These are phyloP conservation scores for Rhinophrynus dorsalis DNA, from an alignment of 2,797 vertebrate species.

Conservation along the genomic window DNA sequence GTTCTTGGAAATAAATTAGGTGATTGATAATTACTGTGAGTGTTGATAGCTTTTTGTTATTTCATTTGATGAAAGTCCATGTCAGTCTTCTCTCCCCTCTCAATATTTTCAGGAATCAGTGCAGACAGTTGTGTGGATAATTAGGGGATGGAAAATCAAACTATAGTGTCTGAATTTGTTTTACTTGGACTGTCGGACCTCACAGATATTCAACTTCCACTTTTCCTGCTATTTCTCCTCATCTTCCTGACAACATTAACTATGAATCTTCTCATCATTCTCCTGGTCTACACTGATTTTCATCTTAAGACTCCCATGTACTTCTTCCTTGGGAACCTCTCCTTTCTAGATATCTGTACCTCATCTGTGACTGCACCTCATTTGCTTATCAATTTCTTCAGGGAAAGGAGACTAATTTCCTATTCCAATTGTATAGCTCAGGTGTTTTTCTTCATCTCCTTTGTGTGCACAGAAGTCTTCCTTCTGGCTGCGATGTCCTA, in stretches of 20 bases:
- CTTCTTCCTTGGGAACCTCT: slow-evolving; percentile 49
- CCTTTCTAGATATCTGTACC: slow-evolving; percentile 51
- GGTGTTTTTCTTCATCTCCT: background rate
- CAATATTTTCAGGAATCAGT: too few relatives aligned
- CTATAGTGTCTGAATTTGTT: too few relatives aligned
- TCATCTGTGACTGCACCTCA: slow-evolving; percentile 38
- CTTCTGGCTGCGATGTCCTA: slow-evolving; percentile 56
- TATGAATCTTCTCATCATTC: slow-evolving; percentile 49
- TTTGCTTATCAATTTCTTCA: slow-evolving; percentile 46
- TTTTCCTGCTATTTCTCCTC: slow-evolving; percentile 42
- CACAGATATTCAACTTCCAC: background rate
- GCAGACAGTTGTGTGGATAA: too few relatives aligned
- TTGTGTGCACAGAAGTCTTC: slow-evolving; percentile 35
- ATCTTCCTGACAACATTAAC: slow-evolving; percentile 51
- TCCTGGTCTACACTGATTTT: slow-evolving; percentile 48
- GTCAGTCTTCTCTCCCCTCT: too few relatives aligned
- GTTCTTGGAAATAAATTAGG: too few relatives aligned
- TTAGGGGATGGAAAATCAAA: too few relatives aligned
- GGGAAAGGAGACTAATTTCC: slow-evolving; percentile 34
- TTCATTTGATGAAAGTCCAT: too few relatives aligned
- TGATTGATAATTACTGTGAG: too few relatives aligned
- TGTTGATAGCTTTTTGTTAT: too few relatives aligned
- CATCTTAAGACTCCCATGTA: slow-evolving; percentile 31
- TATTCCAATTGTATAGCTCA: background rate
- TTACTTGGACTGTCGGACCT: slow-evolving; percentile 24